Percentiles rank a stretch among this genome's conserved stretches.
Conservation (phyloP, 1,140 invertebrate species). For the Monochamus saltuarius region DNA sequence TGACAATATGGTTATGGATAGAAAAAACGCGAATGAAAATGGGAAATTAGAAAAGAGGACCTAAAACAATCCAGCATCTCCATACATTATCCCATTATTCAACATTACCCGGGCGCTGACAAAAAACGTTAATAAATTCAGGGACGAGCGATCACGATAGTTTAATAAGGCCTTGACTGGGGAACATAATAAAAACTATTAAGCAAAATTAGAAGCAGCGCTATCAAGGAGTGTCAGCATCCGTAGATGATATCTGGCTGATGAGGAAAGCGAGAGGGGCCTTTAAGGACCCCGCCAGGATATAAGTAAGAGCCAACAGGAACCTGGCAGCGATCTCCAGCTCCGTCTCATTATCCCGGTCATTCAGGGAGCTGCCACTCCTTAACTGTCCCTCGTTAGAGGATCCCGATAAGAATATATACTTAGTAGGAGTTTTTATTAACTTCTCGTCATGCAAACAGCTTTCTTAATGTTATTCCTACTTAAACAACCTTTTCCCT, state of each 20-base stretch:
- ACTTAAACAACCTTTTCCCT: too few relatives aligned
- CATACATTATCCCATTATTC: too few relatives aligned
- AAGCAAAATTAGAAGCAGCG: constrained; percentile 24
- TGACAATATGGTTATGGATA: too few relatives aligned
- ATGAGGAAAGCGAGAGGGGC: constrained; percentile 30
- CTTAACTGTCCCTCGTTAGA: constrained; percentile 32
- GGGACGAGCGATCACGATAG: too few relatives aligned
- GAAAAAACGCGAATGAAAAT: too few relatives aligned
- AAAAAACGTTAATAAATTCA: too few relatives aligned
- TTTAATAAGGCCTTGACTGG: too few relatives aligned
- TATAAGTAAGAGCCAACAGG: constrained; percentile 1
- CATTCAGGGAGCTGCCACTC: constrained; percentile 30
- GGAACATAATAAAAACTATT: constrained; percentile 18
- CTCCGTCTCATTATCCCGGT: constrained; percentile 30
- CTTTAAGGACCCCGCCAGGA: constrained; percentile 33
- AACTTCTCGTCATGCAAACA: constrained; percentile 24
- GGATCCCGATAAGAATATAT: constrained; percentile 34
- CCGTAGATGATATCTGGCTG: constrained; percentile 31
- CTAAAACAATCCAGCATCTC: too few relatives aligned
- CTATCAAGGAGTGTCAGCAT: constrained; percentile 23
- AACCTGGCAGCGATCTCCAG: constrained; percentile 10
- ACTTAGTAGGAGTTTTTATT: constrained; percentile 26
- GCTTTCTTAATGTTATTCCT: constrained; percentile 14
- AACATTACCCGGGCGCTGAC: too few relatives aligned
- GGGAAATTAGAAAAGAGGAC: too few relatives aligned